Evolutionary conservation across 2,888 invertebrate genomes (phyloP).

Genomic region (Timema podura): DNA sequence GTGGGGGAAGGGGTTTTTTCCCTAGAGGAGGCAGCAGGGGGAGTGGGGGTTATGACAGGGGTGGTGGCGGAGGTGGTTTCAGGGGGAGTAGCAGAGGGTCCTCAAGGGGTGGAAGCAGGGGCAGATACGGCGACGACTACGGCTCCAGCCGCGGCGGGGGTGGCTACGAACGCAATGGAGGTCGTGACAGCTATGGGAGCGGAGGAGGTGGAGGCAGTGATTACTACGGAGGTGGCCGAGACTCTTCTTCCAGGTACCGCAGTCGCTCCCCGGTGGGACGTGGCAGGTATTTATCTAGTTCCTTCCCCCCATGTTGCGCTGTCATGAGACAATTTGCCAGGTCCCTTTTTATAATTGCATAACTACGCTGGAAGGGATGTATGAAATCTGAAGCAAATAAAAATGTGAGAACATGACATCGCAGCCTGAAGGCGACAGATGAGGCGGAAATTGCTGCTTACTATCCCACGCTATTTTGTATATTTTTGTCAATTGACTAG

Average conservation of each 20-base stretch:
- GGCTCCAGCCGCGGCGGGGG: slow-evolving; percentile 38
- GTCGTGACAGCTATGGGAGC: slow-evolving; percentile 41
- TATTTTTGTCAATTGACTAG: too few relatives aligned
- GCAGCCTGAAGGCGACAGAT: background rate
- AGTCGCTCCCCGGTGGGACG: slow-evolving; percentile 52
- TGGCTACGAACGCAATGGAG: slow-evolving; percentile 43
- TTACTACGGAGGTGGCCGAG: slow-evolving; percentile 52
- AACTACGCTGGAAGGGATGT: too few relatives aligned
- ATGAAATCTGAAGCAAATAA: background rate
- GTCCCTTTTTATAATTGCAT: too few relatives aligned
- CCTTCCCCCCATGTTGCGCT: background rate
- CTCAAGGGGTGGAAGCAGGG: slow-evolving; percentile 40
- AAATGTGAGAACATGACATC: background rate
- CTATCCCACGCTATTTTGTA: background rate
- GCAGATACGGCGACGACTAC: slow-evolving; percentile 43
- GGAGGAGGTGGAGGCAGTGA: slow-evolving; percentile 47
- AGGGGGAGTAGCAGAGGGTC: slow-evolving; percentile 35
- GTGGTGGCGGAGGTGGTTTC: slow-evolving; percentile 25
- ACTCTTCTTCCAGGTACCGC: slow-evolving; percentile 50
- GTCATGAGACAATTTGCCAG: slow-evolving; percentile 26
- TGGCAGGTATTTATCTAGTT: slow-evolving; percentile 46
- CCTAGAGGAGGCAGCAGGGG: slow-evolving; percentile 42
- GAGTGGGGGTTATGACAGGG: slow-evolving; percentile 38
- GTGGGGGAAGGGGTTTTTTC: slow-evolving; percentile 43
- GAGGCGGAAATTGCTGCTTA: background rate